These are phyloP conservation scores for Drosophila takahashii DNA, from an alignment of 1,140 invertebrate species.

Conservation along the genomic window DNA sequence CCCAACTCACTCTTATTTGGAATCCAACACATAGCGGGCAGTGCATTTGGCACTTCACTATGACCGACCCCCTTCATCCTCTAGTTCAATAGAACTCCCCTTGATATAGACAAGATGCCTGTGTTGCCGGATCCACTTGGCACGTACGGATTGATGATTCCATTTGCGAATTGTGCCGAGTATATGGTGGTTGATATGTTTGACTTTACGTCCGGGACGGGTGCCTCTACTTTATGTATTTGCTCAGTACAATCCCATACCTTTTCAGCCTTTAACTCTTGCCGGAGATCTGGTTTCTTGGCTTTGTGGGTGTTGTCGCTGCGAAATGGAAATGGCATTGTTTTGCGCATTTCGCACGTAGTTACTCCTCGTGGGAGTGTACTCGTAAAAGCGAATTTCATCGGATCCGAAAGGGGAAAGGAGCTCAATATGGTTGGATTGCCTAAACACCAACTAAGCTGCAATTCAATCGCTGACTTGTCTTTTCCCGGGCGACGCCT, in stretches of 20 bases:
- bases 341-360: slow-evolving; percentile 60
- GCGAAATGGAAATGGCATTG: slow-evolving; percentile 33
- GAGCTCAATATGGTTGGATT: slow-evolving; percentile 26
- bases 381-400: slow-evolving; percentile 64
- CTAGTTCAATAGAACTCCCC: neutral
- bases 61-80: neutral
- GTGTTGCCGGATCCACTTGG: slow-evolving; percentile 16
- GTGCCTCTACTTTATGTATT: slow-evolving; percentile 31
- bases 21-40: slow-evolving; percentile 37
- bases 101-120: slow-evolving; percentile 16
- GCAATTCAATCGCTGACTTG: slow-evolving; percentile 62
- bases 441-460: slow-evolving; percentile 53
- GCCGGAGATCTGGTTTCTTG: slow-evolving; percentile 12
- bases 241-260: slow-evolving; percentile 31
- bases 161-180: slow-evolving; percentile 38
- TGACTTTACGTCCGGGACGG: slow-evolving; percentile 40
- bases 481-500: neutral
- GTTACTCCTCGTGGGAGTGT: slow-evolving; percentile 46
- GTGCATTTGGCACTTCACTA: slow-evolving; percentile 22
- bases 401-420: slow-evolving; percentile 37
- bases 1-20: slow-evolving; percentile 15
- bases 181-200: slow-evolving; percentile 42
- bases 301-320: slow-evolving; percentile 2
- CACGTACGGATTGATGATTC: slow-evolving; percentile 49
- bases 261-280: neutral